Base-by-base conservation (phyloP, 2,113 vertebrate genomes). In the Malurus melanocephalus region DNA sequence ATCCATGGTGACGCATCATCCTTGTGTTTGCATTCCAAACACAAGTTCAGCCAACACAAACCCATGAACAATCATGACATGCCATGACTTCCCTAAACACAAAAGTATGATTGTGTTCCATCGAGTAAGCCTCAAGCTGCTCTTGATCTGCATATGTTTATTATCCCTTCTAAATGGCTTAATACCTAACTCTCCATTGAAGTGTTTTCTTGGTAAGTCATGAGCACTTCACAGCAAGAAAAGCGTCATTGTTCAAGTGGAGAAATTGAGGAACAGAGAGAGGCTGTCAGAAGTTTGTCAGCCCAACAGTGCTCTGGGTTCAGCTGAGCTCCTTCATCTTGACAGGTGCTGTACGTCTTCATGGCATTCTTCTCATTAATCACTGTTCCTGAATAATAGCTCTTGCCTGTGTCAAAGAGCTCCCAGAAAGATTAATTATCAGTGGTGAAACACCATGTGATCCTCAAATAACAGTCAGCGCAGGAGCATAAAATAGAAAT, bases 371-470 rank as follows among this genome's bases (percentile, higher is more conserved):
- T 61, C 48, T 38, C 48, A 24, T 72, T 76, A 73, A 77, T 85
- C 33, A 73, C 46, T 38, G 7, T 38, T 88, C 43, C 35, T 43
- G 28, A 72, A 61, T 68, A 76, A 77, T 30, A 80, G 33, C 43
- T 80, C 43, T 48, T 2, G 3, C 10, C 55, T 69, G 19, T 76
- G 48, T 85, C 60, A 74, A 55, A 94, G 42, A 83, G n/a, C 52
- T 80, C 66, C 65, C 74, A 55, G 55, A 32, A 85, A 87, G 59
- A 85, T 85, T 82, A 89, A 92, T 90, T 73, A 76, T 77, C 59
- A 49, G 40, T 24, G 11, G 30, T 40, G 66, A 73, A 89, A 87
- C 60, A 80, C 48, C 43, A 9, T 64, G 46, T 77, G 79, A 89
- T 69, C 59, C 43, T 89, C 52, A 90, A 59, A 49, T 52, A 85